Conservation (phyloP, 2,113 vertebrate species). For the Trematomus loennbergii region DNA sequence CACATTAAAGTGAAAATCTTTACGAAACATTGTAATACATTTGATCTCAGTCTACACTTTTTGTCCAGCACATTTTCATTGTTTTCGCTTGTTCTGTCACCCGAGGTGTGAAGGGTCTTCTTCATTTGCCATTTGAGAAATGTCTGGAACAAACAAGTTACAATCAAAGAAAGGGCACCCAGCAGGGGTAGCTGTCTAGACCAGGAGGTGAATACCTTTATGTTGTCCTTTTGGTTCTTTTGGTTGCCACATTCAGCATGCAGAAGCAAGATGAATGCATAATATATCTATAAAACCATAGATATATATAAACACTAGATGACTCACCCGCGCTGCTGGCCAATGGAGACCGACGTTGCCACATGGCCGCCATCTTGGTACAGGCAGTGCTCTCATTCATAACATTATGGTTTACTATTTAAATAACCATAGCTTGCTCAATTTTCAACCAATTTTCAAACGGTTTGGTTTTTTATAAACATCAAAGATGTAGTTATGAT, state of each 20-base stretch:
- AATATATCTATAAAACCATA: no score
- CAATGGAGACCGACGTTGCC: no score
- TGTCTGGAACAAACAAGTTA: constrained; percentile 14
- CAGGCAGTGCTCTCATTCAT: no score
- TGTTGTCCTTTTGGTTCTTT: constrained; percentile 29
- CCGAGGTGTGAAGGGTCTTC: background rate
- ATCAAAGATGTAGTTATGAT: no score
- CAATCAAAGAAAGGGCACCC: constrained; percentile 52
- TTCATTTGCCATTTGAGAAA: constrained; percentile 18
- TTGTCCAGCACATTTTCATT: background rate
- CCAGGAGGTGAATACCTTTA: constrained; percentile 21
- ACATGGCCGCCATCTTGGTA: no score
- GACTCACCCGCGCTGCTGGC: no score
- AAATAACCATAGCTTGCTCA: no score
- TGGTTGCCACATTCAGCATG: constrained; percentile 10
- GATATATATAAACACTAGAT: no score
- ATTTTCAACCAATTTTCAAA: no score
- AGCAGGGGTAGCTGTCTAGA: constrained; percentile 42
- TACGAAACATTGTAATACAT: background rate
- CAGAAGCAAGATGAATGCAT: constrained; percentile 24
- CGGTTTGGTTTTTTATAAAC: no score
- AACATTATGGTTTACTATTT: no score
- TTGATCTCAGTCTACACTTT: background rate
- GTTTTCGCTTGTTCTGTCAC: constrained; percentile 4
- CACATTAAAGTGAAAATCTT: constrained; percentile 2